Evolutionary conservation across 2,113 vertebrate genomes (phyloP).

Genomic region (Ceyx margarethae): DNA sequence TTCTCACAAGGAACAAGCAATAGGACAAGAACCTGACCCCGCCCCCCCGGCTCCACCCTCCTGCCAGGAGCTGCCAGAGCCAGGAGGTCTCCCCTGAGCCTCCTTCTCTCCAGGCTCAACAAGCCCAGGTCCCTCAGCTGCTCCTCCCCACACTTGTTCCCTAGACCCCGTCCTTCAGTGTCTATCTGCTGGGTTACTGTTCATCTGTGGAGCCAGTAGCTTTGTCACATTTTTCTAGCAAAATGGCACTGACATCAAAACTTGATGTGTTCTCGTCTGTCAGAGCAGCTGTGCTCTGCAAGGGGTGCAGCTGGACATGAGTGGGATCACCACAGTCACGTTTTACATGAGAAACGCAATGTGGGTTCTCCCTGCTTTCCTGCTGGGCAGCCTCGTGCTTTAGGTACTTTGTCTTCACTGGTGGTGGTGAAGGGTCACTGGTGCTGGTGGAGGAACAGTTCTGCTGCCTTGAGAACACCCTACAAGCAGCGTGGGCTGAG

Average conservation of each 20-base stretch:
- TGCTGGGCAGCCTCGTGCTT: not conserved
- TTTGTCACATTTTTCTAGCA: not conserved
- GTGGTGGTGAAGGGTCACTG: not conserved
- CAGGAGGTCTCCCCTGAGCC: too few relatives aligned
- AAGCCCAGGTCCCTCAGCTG: too few relatives aligned
- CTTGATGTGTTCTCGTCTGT: not conserved
- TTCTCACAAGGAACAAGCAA: too few relatives aligned
- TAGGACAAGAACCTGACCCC: too few relatives aligned
- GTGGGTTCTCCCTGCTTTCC: not conserved
- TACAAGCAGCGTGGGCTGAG: not conserved
- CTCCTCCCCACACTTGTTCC: too few relatives aligned
- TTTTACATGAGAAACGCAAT: not conserved
- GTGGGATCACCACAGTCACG: rapidly evolving
- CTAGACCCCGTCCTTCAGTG: not conserved
- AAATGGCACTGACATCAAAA: rapidly evolving
- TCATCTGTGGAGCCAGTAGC: not conserved
- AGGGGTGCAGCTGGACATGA: rapidly evolving
- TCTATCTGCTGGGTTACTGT: not conserved
- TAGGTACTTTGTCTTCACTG: not conserved
- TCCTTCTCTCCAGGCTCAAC: too few relatives aligned
- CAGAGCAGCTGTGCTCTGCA: not conserved
- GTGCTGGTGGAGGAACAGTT: not conserved
- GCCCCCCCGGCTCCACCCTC: too few relatives aligned
- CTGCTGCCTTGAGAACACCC: not conserved
- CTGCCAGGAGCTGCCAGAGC: too few relatives aligned